Conservation (phyloP, 2,797 vertebrate species). For the Melanogrammus aeglefinus region DNA sequence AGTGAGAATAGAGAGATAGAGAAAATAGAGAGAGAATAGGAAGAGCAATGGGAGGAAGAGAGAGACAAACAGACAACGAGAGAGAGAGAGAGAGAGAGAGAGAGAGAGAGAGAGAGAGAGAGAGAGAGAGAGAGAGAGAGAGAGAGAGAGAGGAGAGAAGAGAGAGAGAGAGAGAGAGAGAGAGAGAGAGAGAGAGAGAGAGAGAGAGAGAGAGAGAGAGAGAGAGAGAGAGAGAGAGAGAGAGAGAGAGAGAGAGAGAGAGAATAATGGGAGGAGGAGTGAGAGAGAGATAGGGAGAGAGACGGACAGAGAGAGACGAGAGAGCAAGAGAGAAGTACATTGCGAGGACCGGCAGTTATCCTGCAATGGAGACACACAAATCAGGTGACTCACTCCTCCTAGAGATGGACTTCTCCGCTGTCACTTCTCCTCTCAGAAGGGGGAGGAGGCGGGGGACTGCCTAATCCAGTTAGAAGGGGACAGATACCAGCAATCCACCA, state of each 20-base stretch:
- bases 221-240: constrained; percentile 16
- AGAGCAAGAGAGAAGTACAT: not conserved
- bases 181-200: not conserved
- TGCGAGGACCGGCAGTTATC: not conserved
- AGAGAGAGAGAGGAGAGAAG: too few species aligned
- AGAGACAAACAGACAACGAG: constrained; percentile 12
- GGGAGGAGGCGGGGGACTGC: constrained; percentile 6
- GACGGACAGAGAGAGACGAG: not conserved
- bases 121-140: constrained; percentile 23
- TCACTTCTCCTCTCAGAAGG: not conserved
- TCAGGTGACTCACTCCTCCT: not conserved
- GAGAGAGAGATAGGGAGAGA: not conserved
- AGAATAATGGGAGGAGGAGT: constrained; percentile 1
- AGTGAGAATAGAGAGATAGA: not conserved
- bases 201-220: not conserved
- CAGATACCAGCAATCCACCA: constrained; percentile 50
- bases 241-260: constrained; percentile 22
- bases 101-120: constrained; percentile 18
- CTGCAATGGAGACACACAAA: not conserved
- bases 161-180: not conserved
- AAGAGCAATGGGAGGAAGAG: not conserved
- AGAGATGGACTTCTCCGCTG: not conserved
- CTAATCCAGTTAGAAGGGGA: constrained; percentile 74
- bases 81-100: constrained; percentile 15
- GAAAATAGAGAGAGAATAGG: not conserved